Evolutionary conservation across 2,888 invertebrate species (phyloP).

Genomic region (Ormyrus pomaceus): DNA sequence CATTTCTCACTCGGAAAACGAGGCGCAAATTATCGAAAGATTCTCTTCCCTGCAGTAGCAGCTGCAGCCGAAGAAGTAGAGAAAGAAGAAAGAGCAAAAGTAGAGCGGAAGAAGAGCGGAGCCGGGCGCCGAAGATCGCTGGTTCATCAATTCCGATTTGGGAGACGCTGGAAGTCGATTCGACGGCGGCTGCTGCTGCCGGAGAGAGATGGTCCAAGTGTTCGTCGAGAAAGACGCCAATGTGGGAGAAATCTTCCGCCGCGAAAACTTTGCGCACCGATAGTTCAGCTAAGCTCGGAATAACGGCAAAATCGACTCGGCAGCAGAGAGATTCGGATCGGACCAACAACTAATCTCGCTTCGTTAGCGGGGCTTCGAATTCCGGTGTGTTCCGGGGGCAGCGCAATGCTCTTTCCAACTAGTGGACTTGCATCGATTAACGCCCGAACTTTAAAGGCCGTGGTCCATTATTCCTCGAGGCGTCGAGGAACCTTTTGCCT

Average conservation of each 20-base stretch:
- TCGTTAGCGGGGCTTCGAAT: constrained; percentile 56
- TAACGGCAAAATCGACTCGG: constrained; percentile 47
- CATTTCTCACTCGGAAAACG: constrained; percentile 50
- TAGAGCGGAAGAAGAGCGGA: neutral
- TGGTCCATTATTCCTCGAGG: constrained; percentile 64
- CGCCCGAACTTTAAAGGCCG: constrained; percentile 68
- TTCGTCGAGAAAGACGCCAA: neutral
- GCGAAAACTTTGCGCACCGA: constrained; percentile 54
- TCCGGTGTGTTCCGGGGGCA: neutral
- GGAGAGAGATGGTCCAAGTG: neutral
- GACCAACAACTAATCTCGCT: constrained; percentile 64
- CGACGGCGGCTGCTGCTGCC: neutral
- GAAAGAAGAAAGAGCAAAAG: constrained; percentile 10
- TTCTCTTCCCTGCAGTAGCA: constrained; percentile 19
- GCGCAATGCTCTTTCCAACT: constrained; percentile 62
- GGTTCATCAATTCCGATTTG: constrained; percentile 56
- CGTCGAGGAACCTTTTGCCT: neutral
- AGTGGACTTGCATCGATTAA: constrained; percentile 70
- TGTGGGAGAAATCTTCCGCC: constrained; percentile 35
- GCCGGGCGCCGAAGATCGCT: constrained; percentile 15
- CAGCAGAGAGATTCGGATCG: constrained; percentile 42
- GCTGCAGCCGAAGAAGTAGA: constrained; percentile 19
- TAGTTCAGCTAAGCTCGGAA: constrained; percentile 39
- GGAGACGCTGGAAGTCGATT: constrained; percentile 32
- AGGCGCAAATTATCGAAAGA: constrained; percentile 50